These are phyloP conservation scores for Phacellophora camtschatica DNA, from an alignment of 30 jellyfish, hydroid and myxozoan genomes.

Conservation along the genomic window DNA sequence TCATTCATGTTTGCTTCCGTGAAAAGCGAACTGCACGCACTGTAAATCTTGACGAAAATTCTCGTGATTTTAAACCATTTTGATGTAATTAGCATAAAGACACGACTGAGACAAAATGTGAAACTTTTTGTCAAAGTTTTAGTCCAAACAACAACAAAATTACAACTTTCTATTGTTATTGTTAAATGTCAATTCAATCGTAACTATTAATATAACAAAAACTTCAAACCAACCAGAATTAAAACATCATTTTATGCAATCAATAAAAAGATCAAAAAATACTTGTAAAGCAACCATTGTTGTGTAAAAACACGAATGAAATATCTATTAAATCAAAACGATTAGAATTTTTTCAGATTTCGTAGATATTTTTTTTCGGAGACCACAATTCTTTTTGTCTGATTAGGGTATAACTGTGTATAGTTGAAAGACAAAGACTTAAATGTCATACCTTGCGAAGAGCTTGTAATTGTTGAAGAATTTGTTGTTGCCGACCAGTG, in stretches of 20 bases:
- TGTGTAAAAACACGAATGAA: too few species aligned
- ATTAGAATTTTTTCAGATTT: too few species aligned
- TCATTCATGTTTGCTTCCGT: not conserved
- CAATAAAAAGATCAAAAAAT: too few species aligned
- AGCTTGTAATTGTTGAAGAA: conserved; percentile 37
- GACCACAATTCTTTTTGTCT: too few species aligned
- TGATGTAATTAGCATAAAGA: not conserved
- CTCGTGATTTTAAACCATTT: not conserved
- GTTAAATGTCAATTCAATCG: not conserved
- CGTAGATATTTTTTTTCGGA: too few species aligned
- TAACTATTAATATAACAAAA: not conserved
- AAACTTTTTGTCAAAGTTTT: too few species aligned
- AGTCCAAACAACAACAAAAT: too few species aligned
- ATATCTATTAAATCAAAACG: too few species aligned
- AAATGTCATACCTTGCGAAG: conserved; percentile 36
- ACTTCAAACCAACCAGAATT: not conserved
- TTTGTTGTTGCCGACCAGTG: conserved; percentile 63
- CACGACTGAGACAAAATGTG: too few species aligned
- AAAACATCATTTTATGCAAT: not conserved
- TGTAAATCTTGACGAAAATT: not conserved
- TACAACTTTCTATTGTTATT: not conserved
- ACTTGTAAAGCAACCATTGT: too few species aligned
- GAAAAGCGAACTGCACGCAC: not conserved
- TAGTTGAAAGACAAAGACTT: not conserved
- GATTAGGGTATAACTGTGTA: too few species aligned